Evolutionary conservation across 1,140 invertebrate genomes (phyloP), one percentile per base, ranked within the genome.

Genomic region (Ceratina japonica): DNA sequence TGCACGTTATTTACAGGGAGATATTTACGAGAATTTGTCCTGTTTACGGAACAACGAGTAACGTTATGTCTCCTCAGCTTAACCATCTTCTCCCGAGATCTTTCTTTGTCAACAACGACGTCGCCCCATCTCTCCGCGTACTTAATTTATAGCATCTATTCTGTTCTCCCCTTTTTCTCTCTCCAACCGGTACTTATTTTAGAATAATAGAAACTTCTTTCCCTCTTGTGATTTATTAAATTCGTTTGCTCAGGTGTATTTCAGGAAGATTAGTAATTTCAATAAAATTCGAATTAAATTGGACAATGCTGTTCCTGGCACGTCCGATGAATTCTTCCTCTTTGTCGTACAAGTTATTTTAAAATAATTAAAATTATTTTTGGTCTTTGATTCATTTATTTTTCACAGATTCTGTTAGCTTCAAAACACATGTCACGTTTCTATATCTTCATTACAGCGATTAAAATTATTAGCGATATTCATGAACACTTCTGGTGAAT

Each of bases 11-110:
- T 59, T 37, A 15, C 31, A 22, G n/a, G 20, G 56, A 58, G 8
- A 58, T 20, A 58, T 58, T 58, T 58, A 58, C n/a, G 56, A 7
- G 31, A 37, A 37, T 59, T 16, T 44, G n/a, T n/a, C 27, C 37
- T 70, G 68, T 70, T 58, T 70, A 70, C 68, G 16, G 49, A 66
- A 16, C 20, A 66, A 66, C 24, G 16, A 66, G 24, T 20, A 44
- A 44, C 37, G 37, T 44, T 13, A 24, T 66, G 5, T 27, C 20
- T 52, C n/a, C 13, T 8, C 5, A 20, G 12, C 16, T 66, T 16
- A 52, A 52, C 18, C 44, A 16, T 22, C 18, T 58, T 56, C 52
- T 27, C 1, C 7, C 2, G 27, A 20, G 24, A 13, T 18, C 10
- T 18, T 58, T n/a, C 13, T 22, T 4, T 15, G 24, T 56, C 18